A percentile compares a stretch with the other conserved stretches of the same genome.
Evolutionary conservation across 2,797 vertebrate genomes (phyloP).

Genomic region (Allobates femoralis): DNA sequence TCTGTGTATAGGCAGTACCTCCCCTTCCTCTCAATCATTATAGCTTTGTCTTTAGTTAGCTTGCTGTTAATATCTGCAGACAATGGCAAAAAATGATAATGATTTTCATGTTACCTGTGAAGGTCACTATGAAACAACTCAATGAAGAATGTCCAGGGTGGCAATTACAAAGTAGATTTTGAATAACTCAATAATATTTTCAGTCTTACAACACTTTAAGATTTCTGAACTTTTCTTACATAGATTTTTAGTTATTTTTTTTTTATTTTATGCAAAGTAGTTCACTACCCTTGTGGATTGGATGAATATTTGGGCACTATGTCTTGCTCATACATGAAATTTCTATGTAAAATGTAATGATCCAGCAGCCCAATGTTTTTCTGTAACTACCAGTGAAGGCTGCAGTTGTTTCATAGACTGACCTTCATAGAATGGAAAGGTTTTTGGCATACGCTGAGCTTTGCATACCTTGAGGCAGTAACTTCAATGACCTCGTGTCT

Average conservation of each 20-base stretch:
- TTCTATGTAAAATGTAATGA: not conserved
- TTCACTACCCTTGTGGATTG: not conserved
- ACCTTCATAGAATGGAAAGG: slow-evolving; percentile 55
- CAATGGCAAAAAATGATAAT: not conserved
- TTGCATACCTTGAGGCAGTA: slow-evolving; percentile 45
- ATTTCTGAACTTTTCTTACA: no score
- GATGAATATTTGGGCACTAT: not conserved
- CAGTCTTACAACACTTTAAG: no score
- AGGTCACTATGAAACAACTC: not conserved
- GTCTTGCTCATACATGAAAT: not conserved
- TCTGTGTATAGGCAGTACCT: slow-evolving; percentile 6
- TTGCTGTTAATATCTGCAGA: not conserved
- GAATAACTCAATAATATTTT: no score
- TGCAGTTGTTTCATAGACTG: slow-evolving; percentile 34
- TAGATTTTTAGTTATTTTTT: not conserved
- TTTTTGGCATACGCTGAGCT: slow-evolving; percentile 42
- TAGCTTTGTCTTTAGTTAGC: not conserved
- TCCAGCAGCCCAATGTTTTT: slow-evolving; percentile 8
- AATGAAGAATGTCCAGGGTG: no score
- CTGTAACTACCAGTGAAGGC: slow-evolving; percentile 17
- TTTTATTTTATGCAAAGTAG: not conserved
- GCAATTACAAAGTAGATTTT: not conserved
- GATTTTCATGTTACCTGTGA: no score
- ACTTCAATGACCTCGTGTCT: slow-evolving; percentile 52
- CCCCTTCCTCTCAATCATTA: not conserved